Percentiles rank a stretch among this genome's conserved stretches.
Evolutionary conservation across 2,797 vertebrate genomes (phyloP).

Genomic region (Lagorchestes hirsutus): DNA sequence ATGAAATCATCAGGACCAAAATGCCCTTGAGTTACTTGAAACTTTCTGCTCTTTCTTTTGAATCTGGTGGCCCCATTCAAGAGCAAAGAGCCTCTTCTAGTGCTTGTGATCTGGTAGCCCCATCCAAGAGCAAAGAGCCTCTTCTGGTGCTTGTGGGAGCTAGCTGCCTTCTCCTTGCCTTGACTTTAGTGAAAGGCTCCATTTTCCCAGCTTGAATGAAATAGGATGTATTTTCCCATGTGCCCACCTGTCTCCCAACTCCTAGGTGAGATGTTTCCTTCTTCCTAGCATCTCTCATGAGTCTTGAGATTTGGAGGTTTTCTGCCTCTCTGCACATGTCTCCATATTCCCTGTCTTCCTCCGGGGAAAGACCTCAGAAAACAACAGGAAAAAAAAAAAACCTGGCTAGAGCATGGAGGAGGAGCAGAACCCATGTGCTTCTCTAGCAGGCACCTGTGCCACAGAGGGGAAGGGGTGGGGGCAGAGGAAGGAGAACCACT

Average conservation of each 20-base stretch:
- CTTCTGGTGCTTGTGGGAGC: neutral
- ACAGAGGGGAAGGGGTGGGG: neutral
- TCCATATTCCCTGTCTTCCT: neutral
- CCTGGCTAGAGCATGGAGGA: neutral
- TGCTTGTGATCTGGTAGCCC: neutral
- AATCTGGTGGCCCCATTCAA: neutral
- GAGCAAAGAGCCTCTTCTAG: neutral
- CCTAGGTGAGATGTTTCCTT: neutral
- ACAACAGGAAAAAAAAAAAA: neutral
- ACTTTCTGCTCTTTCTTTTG: neutral
- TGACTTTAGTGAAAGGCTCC: neutral
- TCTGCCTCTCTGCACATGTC: neutral
- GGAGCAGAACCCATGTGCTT: neutral
- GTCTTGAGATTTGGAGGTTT: neutral
- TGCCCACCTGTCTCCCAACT: neutral
- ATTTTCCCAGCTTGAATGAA: neutral
- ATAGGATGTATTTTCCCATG: neutral
- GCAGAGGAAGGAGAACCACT: neutral
- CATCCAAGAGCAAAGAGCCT: neutral
- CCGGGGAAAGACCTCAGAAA: neutral
- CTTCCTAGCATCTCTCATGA: neutral
- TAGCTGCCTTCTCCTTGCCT: neutral
- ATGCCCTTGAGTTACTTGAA: neutral
- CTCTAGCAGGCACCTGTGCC: neutral
- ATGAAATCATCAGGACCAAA: neutral